Conservation (phyloP, 2,113 vertebrate species). For the Varanus salvator region DNA sequence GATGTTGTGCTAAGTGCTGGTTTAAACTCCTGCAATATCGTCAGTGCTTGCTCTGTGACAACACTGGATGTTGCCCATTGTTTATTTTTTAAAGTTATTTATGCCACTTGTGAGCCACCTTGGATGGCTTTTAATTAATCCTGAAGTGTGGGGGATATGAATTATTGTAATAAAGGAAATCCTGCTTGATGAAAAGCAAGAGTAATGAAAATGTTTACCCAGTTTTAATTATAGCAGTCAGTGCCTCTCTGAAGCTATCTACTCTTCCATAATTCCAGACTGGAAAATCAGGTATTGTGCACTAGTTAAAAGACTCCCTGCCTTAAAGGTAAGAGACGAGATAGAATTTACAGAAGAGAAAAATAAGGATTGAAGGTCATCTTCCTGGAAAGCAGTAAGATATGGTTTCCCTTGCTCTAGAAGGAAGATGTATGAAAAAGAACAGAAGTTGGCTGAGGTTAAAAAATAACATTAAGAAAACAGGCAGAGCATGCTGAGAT, state of each 20-base stretch:
- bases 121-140: background rate
- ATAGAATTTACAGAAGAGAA: conserved; percentile 42
- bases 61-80: too few species aligned
- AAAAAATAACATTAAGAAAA: conserved; percentile 20
- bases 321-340: conserved; percentile 52
- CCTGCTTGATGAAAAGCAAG: conserved; percentile 24
- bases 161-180: background rate
- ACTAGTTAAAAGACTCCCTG: conserved; percentile 36
- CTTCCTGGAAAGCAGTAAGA: conserved; percentile 35
- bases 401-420: conserved; percentile 37
- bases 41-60: too few species aligned
- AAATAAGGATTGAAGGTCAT: background rate
- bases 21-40: too few species aligned
- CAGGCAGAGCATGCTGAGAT: conserved; percentile 47
- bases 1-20: too few species aligned
- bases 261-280: background rate
- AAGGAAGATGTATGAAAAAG: conserved; percentile 17
- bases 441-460: conserved; percentile 27
- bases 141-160: background rate
- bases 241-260: conserved; percentile 14
- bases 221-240: conserved; percentile 16
- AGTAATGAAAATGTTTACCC: conserved; percentile 8
- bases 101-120: too few species aligned
- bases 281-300: background rate
- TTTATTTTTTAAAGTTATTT: too few species aligned